Conservation (phyloP, 92 coral and sea anemone species). For the Porites cylindrica region DNA sequence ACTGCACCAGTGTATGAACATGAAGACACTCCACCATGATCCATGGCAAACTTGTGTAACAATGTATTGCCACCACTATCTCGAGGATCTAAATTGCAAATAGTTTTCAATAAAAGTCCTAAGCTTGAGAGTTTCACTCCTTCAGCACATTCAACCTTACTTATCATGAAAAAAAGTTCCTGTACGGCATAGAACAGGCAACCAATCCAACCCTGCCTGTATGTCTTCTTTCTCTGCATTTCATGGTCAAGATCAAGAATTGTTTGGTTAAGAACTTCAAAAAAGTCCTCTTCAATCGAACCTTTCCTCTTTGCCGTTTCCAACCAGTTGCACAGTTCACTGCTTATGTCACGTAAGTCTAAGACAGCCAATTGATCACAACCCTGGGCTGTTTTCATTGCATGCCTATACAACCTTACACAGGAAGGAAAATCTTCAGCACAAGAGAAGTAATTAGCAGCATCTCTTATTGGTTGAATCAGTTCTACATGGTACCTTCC, state of each 20-base stretch:
- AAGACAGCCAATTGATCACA: constrained; percentile 45
- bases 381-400: constrained; percentile 70
- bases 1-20: constrained; percentile 56
- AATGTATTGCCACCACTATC: constrained; percentile 52
- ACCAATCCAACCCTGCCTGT: constrained; percentile 46
- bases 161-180: constrained; percentile 58
- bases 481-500: constrained; percentile 54
- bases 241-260: constrained; percentile 45
- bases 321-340: constrained; percentile 66
- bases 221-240: constrained; percentile 35
- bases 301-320: constrained; percentile 38
- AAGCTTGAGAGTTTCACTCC: constrained; percentile 36
- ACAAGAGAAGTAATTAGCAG: not conserved
- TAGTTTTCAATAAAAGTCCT: constrained; percentile 21
- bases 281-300: constrained; percentile 52
- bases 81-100: constrained; percentile 70
- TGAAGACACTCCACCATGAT: not conserved
- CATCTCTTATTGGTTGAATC: constrained; percentile 58
- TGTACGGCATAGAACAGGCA: constrained; percentile 48
- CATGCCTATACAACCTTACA: constrained; percentile 72
- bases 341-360: constrained; percentile 68
- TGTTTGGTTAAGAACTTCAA: constrained; percentile 57
- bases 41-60: constrained; percentile 48
- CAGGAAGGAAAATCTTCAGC: constrained; percentile 59
- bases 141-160: constrained; percentile 41